phyloP scores from a whole-genome alignment of 2,797 vertebrate genomes.

The Alcedo quadribrachys region DNA sequence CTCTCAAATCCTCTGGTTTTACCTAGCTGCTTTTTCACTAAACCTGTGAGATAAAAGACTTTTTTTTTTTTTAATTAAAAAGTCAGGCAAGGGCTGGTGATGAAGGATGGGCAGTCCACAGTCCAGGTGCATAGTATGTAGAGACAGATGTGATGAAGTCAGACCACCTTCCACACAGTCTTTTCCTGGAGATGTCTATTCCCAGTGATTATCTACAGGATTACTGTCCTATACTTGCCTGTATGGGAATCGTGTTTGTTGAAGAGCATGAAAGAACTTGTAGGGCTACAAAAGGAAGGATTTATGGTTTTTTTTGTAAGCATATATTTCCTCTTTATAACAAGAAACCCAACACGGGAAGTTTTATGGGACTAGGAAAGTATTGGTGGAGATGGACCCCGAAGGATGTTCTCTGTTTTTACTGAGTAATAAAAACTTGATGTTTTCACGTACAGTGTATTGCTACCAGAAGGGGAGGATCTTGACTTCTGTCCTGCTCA shows the following conservation, averaged over 20 bases:
- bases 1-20: slow-evolving; percentile 9
- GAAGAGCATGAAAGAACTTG: neutral
- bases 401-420: neutral
- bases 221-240: neutral
- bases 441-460: neutral
- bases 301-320: neutral
- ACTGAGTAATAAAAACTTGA: neutral
- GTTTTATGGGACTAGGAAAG: neutral
- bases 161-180: neutral
- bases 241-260: neutral
- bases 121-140: neutral
- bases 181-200: neutral
- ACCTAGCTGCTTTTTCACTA: neutral
- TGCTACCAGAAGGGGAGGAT: neutral
- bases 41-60: neutral
- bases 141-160: neutral
- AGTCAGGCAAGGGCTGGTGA: neutral
- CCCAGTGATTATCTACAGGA: neutral
- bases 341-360: neutral
- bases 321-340: neutral
- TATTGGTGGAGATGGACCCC: neutral
- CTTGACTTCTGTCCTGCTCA: neutral
- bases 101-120: neutral
- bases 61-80: too few relatives aligned
- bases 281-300: neutral